Evolutionary conservation across 2,113 vertebrate genomes (phyloP).

Genomic region (Otolemur garnettii): DNA sequence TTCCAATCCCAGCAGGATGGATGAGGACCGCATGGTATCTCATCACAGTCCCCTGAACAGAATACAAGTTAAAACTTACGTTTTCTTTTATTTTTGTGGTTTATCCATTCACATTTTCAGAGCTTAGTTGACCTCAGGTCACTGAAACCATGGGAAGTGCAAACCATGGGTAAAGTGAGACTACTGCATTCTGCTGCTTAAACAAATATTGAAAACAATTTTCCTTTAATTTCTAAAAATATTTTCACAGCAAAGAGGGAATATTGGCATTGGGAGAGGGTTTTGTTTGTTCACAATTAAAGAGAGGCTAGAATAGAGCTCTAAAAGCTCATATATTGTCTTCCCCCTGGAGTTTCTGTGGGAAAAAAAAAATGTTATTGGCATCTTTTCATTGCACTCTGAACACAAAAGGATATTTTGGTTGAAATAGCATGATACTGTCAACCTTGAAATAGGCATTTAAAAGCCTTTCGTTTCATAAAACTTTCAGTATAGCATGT

Average conservation of each 20-base stretch:
- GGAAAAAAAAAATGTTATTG: neutral
- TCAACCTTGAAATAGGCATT: conserved; percentile 67
- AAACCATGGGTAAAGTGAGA: neutral
- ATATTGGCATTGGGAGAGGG: neutral
- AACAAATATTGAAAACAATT: conserved; percentile 20
- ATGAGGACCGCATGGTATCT: neutral
- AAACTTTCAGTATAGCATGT: conserved; percentile 52
- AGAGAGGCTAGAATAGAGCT: neutral
- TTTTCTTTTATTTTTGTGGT: neutral
- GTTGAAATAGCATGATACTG: conserved; percentile 53
- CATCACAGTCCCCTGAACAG: neutral
- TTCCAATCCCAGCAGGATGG: no score
- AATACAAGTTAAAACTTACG: neutral
- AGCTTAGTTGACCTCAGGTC: neutral
- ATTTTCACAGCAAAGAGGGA: neutral
- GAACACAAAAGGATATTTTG: conserved; percentile 56
- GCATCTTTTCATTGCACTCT: neutral
- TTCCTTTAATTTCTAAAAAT: conserved; percentile 42
- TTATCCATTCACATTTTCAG: neutral
- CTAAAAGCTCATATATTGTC: neutral
- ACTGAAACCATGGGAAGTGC: neutral
- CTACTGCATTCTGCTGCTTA: neutral
- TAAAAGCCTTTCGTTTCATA: conserved; percentile 64
- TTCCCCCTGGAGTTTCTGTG: neutral
- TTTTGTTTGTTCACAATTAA: conserved; percentile 28